phyloP scores from a whole-genome alignment of 2,888 invertebrate species.

The Orthosia cruda region DNA sequence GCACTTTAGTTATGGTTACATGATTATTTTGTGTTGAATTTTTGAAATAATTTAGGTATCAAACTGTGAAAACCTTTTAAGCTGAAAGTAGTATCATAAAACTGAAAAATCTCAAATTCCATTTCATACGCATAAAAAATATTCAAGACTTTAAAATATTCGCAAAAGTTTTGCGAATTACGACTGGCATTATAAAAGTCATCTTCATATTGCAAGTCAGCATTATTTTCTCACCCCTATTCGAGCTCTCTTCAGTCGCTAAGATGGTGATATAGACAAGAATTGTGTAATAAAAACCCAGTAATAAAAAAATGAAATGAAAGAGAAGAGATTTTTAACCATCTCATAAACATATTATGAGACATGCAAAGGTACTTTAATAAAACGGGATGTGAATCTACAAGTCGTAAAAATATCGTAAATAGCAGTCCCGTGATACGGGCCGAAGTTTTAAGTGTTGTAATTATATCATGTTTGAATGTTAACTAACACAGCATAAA shows the following conservation, averaged over 20 bases:
- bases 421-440: slow-evolving; percentile 68
- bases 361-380: slow-evolving; percentile 78
- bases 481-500: slow-evolving; percentile 2
- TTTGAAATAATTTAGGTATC: background rate
- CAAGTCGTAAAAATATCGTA: slow-evolving; percentile 80
- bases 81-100: slow-evolving; percentile 6
- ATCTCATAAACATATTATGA: slow-evolving; percentile 79
- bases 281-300: slow-evolving; percentile 75
- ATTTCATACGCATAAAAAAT: slow-evolving; percentile 26
- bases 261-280: slow-evolving; percentile 70
- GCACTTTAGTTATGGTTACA: background rate
- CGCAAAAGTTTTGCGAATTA: slow-evolving; percentile 55
- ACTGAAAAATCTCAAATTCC: background rate
- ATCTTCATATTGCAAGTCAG: slow-evolving; percentile 68
- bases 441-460: slow-evolving; percentile 37
- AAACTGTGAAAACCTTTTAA: slow-evolving; percentile 13
- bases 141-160: slow-evolving; percentile 29
- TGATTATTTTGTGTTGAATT: background rate
- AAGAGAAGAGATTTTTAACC: slow-evolving; percentile 80
- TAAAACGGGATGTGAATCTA: slow-evolving; percentile 79
- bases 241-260: slow-evolving; percentile 65
- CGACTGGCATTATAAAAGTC: slow-evolving; percentile 65
- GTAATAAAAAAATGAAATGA: slow-evolving; percentile 77
- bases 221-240: slow-evolving; percentile 66
- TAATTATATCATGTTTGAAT: slow-evolving; percentile 16